A percentile compares a stretch with the other conserved stretches of the same genome.
Evolutionary conservation across 2,113 vertebrate species (phyloP).

Genomic region (Epinephelus fuscoguttatus): DNA sequence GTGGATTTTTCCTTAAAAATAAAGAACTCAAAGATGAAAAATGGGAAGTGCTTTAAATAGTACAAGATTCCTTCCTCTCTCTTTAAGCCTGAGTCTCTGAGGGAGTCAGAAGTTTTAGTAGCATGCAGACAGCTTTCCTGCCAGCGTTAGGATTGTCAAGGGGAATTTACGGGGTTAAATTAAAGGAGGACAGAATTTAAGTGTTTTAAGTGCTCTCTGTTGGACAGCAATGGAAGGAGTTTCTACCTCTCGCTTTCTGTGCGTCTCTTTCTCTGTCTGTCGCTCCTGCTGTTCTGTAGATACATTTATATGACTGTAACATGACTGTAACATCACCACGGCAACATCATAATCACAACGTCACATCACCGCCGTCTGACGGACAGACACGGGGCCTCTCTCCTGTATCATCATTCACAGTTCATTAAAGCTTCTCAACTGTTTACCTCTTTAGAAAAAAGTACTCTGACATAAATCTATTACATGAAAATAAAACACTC

Average conservation of each 20-base stretch:
- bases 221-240: conserved; percentile 80
- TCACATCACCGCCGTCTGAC: conserved; percentile 44
- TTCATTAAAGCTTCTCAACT: conserved; percentile 87
- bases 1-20: conserved; percentile 56
- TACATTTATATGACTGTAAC: conserved; percentile 76
- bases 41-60: conserved; percentile 54
- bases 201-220: conserved; percentile 90
- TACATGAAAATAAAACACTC: conserved; percentile 85
- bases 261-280: conserved; percentile 59
- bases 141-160: conserved; percentile 92
- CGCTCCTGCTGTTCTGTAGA: conserved; percentile 78
- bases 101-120: conserved; percentile 74
- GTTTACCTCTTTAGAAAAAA: conserved; percentile 82
- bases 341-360: conserved; percentile 78
- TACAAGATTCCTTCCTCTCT: conserved; percentile 61
- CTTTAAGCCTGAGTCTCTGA: conserved; percentile 77
- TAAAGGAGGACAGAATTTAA: conserved; percentile 76
- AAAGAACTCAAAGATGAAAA: conserved; percentile 55
- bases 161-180: conserved; percentile 70
- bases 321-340: conserved; percentile 79
- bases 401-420: conserved; percentile 82
- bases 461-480: conserved; percentile 84
- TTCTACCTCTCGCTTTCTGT: conserved; percentile 60
- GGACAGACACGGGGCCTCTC: conserved; percentile 31
- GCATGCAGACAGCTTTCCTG: conserved; percentile 79